Conservation (phyloP, 2,888 invertebrate species). For the Amphipyra tragopoginis region DNA sequence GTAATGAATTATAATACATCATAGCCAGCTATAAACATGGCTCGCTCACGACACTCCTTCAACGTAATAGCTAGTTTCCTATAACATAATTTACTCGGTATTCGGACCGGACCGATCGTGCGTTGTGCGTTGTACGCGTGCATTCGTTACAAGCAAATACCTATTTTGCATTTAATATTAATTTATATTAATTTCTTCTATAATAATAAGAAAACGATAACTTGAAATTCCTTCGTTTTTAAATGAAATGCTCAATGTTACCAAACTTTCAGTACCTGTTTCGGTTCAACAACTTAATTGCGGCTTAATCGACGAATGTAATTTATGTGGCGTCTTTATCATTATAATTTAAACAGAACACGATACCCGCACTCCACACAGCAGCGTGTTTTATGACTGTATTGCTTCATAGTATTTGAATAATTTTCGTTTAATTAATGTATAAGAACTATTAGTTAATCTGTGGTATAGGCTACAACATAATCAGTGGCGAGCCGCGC, state of each 20-base stretch:
- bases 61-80: slow-evolving; percentile 40
- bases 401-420: slow-evolving; percentile 14
- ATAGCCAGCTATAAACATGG: slow-evolving; percentile 51
- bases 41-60: slow-evolving; percentile 40
- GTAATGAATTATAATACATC: slow-evolving; percentile 71
- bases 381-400: slow-evolving; percentile 4
- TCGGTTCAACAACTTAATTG: not conserved
- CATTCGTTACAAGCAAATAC: not conserved
- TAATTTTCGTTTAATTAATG: slow-evolving; percentile 6
- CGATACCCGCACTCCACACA: not conserved
- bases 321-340: slow-evolving; percentile 5
- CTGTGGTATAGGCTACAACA: slow-evolving; percentile 13
- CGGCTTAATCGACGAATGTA: not conserved
- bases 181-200: too few species aligned
- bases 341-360: slow-evolving; percentile 3
- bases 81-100: slow-evolving; percentile 24
- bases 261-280: not conserved
- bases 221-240: not conserved
- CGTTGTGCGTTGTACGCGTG: not conserved
- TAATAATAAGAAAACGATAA: not conserved
- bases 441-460: too few species aligned
- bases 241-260: not conserved
- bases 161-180: not conserved
- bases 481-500: slow-evolving; percentile 6
- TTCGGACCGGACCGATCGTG: not conserved